A percentile compares a stretch with the other conserved stretches of the same genome.
phyloP scores from a whole-genome alignment of 2,797 vertebrate genomes.

The Eremophila alpestris region DNA sequence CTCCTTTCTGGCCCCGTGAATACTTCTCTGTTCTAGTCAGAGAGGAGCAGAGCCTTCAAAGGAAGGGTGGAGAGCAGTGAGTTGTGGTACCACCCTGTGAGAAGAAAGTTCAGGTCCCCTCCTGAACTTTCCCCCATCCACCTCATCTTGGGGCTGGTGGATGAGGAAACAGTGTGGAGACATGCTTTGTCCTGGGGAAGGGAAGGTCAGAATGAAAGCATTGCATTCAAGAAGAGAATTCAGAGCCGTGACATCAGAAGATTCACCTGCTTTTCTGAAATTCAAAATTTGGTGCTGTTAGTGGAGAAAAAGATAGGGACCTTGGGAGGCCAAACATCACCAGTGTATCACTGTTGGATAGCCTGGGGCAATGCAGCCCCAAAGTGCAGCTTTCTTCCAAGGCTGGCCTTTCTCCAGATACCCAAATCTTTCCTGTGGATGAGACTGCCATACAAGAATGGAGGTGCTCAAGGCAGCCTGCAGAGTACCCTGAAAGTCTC shows the following conservation, averaged over 20 bases:
- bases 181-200: neutral
- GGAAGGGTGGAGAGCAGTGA: neutral
- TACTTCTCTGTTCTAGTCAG: neutral
- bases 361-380: neutral
- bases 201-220: neutral
- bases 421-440: neutral
- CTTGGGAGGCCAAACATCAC: neutral
- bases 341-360: neutral
- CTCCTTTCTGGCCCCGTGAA: neutral
- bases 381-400: neutral
- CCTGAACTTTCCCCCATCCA: too few relatives aligned
- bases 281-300: neutral
- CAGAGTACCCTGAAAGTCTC: neutral
- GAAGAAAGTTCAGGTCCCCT: neutral
- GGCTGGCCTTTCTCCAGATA: neutral
- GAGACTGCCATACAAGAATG: neutral
- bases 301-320: neutral
- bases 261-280: rapidly evolving
- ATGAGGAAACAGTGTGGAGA: neutral
- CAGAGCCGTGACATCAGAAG: neutral
- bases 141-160: neutral
- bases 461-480: neutral
- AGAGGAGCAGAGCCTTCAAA: neutral
- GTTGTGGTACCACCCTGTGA: neutral
- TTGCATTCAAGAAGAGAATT: neutral